A percentile compares a stretch with the other conserved stretches of the same genome.
These are phyloP conservation scores for Semnopithecus entellus DNA, from an alignment of 2,113 vertebrate genomes.

Conservation along the genomic window DNA sequence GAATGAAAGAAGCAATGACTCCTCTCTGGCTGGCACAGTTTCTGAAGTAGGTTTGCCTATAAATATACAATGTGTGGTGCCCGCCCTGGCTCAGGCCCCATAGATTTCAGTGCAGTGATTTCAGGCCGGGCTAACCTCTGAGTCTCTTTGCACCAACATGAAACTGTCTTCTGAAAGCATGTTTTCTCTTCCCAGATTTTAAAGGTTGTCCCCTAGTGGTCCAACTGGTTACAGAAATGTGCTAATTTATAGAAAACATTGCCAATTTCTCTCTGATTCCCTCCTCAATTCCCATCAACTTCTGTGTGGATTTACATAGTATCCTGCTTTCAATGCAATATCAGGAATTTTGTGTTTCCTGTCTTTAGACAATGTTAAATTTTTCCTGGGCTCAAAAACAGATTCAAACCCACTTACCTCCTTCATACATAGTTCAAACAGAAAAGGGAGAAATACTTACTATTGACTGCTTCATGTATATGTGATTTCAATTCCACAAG, in stretches of 20 bases:
- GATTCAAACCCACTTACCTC: background rate
- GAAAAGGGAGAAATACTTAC: background rate
- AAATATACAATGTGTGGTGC: accelerated
- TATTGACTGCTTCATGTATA: background rate
- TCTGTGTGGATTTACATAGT: background rate
- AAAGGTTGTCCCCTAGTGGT: background rate
- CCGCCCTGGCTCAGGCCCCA: background rate
- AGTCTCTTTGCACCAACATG: accelerated
- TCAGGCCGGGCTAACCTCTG: background rate
- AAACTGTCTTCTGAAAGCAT: too few species aligned
- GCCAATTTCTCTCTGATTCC: background rate
- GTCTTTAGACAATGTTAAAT: background rate
- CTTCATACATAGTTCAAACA: background rate
- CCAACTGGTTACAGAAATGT: too few species aligned
- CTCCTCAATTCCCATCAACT: background rate
- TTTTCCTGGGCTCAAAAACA: background rate
- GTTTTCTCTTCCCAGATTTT: background rate
- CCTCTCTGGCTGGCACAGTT: too few species aligned
- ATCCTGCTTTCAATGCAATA: accelerated
- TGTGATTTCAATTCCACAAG: background rate
- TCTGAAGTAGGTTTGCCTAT: background rate
- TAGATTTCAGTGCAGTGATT: accelerated
- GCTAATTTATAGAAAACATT: background rate
- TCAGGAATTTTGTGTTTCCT: too few species aligned
- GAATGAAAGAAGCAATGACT: background rate